phyloP scores from a whole-genome alignment of 2,888 invertebrate species.

The Stomorhina lunata region DNA sequence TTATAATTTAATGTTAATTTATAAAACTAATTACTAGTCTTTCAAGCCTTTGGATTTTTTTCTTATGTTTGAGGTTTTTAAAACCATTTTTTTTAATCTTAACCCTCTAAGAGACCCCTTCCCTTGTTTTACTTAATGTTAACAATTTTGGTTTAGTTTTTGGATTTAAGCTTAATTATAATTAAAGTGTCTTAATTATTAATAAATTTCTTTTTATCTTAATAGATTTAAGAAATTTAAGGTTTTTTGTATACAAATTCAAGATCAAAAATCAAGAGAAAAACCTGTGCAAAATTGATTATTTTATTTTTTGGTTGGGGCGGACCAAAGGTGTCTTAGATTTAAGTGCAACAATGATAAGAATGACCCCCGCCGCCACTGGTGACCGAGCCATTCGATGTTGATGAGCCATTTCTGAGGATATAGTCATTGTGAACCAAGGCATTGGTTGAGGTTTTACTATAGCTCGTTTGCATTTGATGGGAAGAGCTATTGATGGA shows the following conservation, averaged over 20 bases:
- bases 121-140: neutral
- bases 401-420: constrained; percentile 71
- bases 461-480: constrained; percentile 69
- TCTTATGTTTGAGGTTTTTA: constrained; percentile 14
- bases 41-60: too few species aligned
- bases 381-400: constrained; percentile 35
- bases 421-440: constrained; percentile 77
- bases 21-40: neutral
- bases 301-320: too few species aligned
- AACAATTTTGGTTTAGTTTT: neutral
- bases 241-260: constrained; percentile 7
- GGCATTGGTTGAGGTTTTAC: constrained; percentile 74
- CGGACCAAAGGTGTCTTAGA: neutral
- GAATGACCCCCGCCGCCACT: constrained; percentile 65
- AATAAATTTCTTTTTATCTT: constrained; percentile 10
- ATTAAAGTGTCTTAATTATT: neutral
- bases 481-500: constrained; percentile 70
- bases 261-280: neutral
- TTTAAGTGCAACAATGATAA: constrained; percentile 79
- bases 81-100: neutral
- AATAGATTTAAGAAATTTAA: neutral
- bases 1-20: neutral
- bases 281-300: neutral
- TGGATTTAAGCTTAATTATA: constrained; percentile 32
- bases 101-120: neutral